Percentiles rank a stretch among this genome's conserved stretches.
Evolutionary conservation across 2,888 invertebrate genomes (phyloP).

Genomic region (Lasioglossum figueresi): DNA sequence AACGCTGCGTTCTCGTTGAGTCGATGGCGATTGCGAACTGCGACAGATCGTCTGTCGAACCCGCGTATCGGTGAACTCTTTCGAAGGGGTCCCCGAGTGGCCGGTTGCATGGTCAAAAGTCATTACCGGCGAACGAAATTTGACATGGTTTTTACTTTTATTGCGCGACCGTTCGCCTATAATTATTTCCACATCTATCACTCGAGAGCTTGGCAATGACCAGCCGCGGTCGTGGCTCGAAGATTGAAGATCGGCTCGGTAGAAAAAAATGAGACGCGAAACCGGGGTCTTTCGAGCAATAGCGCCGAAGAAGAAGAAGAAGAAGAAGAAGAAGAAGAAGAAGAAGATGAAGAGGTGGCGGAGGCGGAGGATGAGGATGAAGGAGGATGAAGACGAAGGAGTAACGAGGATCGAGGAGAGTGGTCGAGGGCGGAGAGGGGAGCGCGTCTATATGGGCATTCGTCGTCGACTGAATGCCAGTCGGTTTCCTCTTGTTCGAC

Average conservation of each 20-base stretch:
- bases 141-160: slow-evolving; percentile 82
- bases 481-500: slow-evolving; percentile 73
- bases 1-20: background rate
- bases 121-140: slow-evolving; percentile 81
- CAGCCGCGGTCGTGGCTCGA: slow-evolving; percentile 72
- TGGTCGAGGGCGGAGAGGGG: slow-evolving; percentile 20
- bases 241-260: slow-evolving; percentile 79
- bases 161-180: slow-evolving; percentile 81
- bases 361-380: background rate
- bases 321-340: slow-evolving; percentile 43
- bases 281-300: slow-evolving; percentile 74
- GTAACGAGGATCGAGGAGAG: background rate
- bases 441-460: slow-evolving; percentile 69
- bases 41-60: slow-evolving; percentile 1
- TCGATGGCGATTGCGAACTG: background rate
- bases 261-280: slow-evolving; percentile 77
- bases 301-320: slow-evolving; percentile 59
- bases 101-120: slow-evolving; percentile 80
- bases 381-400: background rate
- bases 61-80: background rate
- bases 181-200: slow-evolving; percentile 84
- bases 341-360: background rate
- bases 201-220: slow-evolving; percentile 72
- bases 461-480: slow-evolving; percentile 72
- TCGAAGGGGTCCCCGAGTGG: slow-evolving; percentile 46